Conservation (phyloP, 2,797 vertebrate species). For the Chloroceryle inda region DNA sequence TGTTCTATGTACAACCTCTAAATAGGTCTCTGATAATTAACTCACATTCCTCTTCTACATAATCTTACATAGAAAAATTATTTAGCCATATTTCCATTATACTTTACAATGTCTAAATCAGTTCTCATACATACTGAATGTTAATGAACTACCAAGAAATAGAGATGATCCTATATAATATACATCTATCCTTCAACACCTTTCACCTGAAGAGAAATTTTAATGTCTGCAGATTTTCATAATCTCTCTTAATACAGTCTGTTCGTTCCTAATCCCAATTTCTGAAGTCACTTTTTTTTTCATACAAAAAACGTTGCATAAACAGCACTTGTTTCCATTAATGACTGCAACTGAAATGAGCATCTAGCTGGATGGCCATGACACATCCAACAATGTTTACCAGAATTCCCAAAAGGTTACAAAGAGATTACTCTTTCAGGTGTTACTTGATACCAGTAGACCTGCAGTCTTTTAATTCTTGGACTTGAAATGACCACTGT, state of each 20-base stretch:
- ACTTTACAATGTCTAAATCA: not conserved
- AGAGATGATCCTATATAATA: not conserved
- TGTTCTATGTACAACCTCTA: not conserved
- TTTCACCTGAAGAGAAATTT: not conserved
- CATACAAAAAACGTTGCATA: not conserved
- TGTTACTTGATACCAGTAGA: slow-evolving; percentile 16
- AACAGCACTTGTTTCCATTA: not conserved
- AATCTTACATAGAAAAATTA: not conserved
- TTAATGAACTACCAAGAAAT: not conserved
- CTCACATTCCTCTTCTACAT: not conserved
- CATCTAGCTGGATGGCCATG: not conserved
- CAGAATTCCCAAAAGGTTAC: slow-evolving; percentile 45
- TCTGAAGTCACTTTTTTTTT: not conserved
- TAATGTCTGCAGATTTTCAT: not conserved
- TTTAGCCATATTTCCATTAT: not conserved
- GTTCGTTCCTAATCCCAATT: not conserved
- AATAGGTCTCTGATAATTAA: not conserved
- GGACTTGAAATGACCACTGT: slow-evolving; percentile 32
- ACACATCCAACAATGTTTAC: slow-evolving; percentile 45
- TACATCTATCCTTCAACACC: not conserved
- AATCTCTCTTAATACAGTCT: not conserved
- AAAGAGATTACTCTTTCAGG: slow-evolving; percentile 7
- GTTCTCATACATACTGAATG: not conserved
- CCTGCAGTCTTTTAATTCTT: slow-evolving; percentile 9
- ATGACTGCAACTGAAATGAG: not conserved